Conservation (phyloP, 2,888 invertebrate species). For the Mesodorylaimus sp. region DNA sequence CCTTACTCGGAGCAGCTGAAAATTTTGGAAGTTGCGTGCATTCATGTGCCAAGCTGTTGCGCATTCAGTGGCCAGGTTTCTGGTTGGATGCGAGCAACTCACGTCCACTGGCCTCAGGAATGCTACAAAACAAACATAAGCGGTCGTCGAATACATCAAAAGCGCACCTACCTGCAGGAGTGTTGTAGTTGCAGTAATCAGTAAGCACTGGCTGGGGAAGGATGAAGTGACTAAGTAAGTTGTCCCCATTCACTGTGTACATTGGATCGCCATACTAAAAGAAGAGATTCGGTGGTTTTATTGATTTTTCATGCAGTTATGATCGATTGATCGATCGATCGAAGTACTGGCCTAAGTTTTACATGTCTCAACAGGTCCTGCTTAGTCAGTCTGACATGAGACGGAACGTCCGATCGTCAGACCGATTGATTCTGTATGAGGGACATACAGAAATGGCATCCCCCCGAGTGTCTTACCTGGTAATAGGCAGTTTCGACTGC, state of each 20-base stretch:
- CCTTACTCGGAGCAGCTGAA: background rate
- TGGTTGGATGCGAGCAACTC: background rate
- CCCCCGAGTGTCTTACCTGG: no score
- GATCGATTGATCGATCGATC: background rate
- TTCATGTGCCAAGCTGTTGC: background rate
- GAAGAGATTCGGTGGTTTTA: background rate
- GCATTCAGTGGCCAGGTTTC: background rate
- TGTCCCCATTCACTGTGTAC: background rate
- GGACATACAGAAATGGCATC: no score
- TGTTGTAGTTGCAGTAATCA: background rate
- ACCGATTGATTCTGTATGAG: no score
- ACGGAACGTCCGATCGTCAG: no score
- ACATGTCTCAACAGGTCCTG: background rate
- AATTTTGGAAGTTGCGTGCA: background rate
- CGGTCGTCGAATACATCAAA: no score
- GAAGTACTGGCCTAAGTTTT: background rate
- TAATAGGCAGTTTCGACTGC: no score
- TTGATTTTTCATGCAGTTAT: background rate
- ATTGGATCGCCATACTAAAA: background rate
- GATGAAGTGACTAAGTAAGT: background rate
- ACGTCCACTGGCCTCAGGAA: background rate
- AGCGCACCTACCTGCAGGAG: constrained; percentile 4
- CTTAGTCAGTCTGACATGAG: no score
- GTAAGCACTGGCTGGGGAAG: background rate
- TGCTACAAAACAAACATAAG: background rate